Conservation (phyloP, 1,140 invertebrate genomes). For the Ephestia elutella region DNA sequence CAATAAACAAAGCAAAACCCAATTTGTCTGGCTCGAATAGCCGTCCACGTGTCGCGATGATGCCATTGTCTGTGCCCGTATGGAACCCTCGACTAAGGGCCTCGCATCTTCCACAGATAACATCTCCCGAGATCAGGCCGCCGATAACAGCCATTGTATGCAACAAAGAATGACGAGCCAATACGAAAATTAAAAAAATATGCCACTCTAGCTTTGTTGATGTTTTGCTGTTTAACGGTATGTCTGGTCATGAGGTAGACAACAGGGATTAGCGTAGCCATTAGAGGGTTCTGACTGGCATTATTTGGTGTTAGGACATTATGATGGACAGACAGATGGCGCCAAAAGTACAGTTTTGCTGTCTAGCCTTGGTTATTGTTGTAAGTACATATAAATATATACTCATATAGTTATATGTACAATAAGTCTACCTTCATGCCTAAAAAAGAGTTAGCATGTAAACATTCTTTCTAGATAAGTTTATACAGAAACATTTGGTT, state of each 20-base stretch:
- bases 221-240: constrained; percentile 30
- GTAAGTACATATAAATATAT: too few species aligned
- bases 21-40: constrained; percentile 49
- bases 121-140: constrained; percentile 48
- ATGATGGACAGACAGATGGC: neutral
- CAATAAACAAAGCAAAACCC: constrained; percentile 30
- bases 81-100: constrained; percentile 33
- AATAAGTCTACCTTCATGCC: too few species aligned
- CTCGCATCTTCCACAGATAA: constrained; percentile 40
- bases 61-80: constrained; percentile 48
- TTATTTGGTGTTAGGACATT: too few species aligned
- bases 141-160: constrained; percentile 34
- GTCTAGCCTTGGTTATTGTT: too few species aligned
- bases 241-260: constrained; percentile 11
- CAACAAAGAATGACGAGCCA: constrained; percentile 32
- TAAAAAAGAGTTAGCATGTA: too few species aligned
- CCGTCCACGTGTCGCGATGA: constrained; percentile 46
- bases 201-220: constrained; percentile 15
- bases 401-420: too few species aligned
- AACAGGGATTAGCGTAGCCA: neutral
- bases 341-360: neutral
- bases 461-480: too few species aligned
- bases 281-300: neutral
- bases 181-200: constrained; percentile 14
- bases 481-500: too few species aligned